Base-by-base conservation (phyloP, 2,797 vertebrate species). In the Pampus argenteus region DNA sequence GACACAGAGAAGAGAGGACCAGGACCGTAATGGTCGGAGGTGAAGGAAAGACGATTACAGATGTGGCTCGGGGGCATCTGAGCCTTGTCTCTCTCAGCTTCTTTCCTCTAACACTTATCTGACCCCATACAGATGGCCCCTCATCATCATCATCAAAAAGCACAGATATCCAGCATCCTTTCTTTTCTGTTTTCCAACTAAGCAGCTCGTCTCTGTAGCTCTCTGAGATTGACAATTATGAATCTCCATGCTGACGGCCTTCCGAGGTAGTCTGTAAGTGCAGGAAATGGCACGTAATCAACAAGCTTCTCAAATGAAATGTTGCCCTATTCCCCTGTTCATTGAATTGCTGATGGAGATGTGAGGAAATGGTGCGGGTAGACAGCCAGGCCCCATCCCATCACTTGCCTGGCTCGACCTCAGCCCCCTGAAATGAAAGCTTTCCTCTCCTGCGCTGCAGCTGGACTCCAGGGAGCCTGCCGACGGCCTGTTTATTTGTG, bases 401-500 rank as follows among this genome's bases (percentile, higher is more conserved):
- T 75, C 73, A 64, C 85, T 86, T 49, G 75, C 79, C 66, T 79
- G 63, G 72, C 79, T 82, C 83, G 14, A 89, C 89, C 79, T 85
- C 82, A 82, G 82, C 71, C 86, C 84, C 76, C 74, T 67, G 52
- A 92, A 93, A 92, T 89, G 73, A 89, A 92, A 91, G 86, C 84
- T 82, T 91, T 91, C 89, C 89, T 91, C 86, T 91, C 62, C 84
- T 87, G 84, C 62, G 11, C 84, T 68, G 45, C 90, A 90, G 89
- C 89, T 91, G 91, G 87, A 80, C 86, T 87, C 86, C 79, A 77
- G 87, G 84, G 85, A 91, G 86, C 82, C 88, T 79, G 77, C 73
- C 77, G 83, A 90, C 76, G 76, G 74, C 76, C 85, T 93, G 91
- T 93, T 94, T 93, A 93, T 94, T 93, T 93, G 88, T 86, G 86